Conservation (phyloP, 2,888 invertebrate genomes). For the Epistrophe eligans region DNA sequence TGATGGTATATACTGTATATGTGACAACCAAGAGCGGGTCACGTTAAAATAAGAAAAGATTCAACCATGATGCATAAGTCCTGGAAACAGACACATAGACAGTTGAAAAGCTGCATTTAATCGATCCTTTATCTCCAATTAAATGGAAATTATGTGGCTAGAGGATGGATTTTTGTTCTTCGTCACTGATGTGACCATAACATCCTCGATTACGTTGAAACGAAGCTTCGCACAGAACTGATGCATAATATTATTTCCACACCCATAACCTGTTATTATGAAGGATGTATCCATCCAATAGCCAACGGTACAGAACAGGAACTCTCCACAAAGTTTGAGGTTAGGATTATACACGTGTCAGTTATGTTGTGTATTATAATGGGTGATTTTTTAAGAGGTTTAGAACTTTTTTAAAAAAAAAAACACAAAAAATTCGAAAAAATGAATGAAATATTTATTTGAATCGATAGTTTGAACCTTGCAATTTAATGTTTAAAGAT, state of each 20-base stretch:
- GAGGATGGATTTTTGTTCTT: constrained; percentile 13
- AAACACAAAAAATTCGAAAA: too few species aligned
- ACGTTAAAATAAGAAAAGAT: constrained; percentile 14
- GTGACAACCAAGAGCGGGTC: constrained; percentile 18
- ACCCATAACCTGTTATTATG: constrained; percentile 25
- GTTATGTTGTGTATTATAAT: constrained; percentile 13
- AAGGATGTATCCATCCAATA: constrained; percentile 3
- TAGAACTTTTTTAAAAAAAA: too few species aligned
- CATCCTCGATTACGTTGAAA: neutral
- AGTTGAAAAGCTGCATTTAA: constrained; percentile 52
- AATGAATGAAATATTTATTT: too few species aligned
- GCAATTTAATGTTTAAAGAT: too few species aligned
- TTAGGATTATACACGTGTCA: constrained; percentile 18
- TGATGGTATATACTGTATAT: neutral
- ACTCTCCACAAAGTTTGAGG: neutral
- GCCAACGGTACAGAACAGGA: neutral
- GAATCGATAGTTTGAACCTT: too few species aligned
- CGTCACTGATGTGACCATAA: neutral
- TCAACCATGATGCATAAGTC: constrained; percentile 13
- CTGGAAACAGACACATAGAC: constrained; percentile 19
- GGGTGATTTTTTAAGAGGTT: too few species aligned
- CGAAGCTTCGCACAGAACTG: neutral
- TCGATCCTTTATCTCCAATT: constrained; percentile 56
- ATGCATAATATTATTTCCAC: constrained; percentile 21
- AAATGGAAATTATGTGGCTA: constrained; percentile 56